Conservation (phyloP, 2,797 vertebrate genomes). For the Orientallactaga sibirica region DNA sequence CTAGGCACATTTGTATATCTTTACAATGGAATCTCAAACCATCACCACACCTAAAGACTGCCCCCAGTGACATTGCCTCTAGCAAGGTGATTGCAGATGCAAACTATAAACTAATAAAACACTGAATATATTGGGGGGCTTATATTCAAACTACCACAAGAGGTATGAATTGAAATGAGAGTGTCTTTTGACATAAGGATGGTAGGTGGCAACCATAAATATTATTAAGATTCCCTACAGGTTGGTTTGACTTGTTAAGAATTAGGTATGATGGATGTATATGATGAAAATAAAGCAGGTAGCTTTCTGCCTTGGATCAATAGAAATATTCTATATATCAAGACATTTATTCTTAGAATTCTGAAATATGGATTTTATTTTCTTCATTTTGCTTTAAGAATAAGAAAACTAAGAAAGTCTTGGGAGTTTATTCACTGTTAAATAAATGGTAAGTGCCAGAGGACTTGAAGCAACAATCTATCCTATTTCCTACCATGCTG, state of each 20-base stretch:
- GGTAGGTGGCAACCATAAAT: not conserved
- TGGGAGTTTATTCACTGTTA: not conserved
- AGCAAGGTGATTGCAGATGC: too few species aligned
- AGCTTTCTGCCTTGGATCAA: not conserved
- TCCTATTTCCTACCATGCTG: not conserved
- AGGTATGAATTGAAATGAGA: not conserved
- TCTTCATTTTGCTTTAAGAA: not conserved
- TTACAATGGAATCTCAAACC: too few species aligned
- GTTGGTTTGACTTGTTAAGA: not conserved
- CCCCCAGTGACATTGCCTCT: too few species aligned
- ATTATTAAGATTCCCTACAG: not conserved
- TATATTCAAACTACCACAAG: too few species aligned
- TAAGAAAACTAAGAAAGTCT: not conserved
- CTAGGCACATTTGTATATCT: too few species aligned
- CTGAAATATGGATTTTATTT: not conserved
- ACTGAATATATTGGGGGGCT: too few species aligned
- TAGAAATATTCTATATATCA: constrained; percentile 13
- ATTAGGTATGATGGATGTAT: not conserved
- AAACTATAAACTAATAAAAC: too few species aligned
- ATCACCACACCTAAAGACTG: too few species aligned
- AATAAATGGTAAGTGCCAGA: not conserved
- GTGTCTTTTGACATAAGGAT: not conserved
- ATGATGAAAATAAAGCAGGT: not conserved
- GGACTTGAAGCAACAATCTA: not conserved
- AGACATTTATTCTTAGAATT: constrained; percentile 18